Base-by-base conservation (phyloP, 2,113 vertebrate genomes). In the Muntiacus muntjak region DNA sequence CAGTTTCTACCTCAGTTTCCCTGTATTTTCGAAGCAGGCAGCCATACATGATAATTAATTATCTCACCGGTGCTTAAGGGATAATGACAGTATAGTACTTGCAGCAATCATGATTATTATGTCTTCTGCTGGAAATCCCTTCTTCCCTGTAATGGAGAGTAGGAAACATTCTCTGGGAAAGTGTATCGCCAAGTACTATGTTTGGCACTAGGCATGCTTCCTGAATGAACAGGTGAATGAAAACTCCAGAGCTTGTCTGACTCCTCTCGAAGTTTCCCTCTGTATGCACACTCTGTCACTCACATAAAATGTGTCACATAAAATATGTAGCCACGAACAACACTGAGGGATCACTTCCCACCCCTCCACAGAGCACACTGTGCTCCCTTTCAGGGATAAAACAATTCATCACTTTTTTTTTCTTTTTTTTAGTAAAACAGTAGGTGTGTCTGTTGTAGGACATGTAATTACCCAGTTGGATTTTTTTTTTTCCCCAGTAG, bases 1-100 rank as follows among this genome's bases (percentile, higher is more conserved):
- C 84, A 21, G 25, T 14, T 64, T 19, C 62, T 92, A 40, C 93
- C 98, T 95, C 81, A 52, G 81, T 97, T 97, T 98, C 91, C 58
- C 81, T 23, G 47, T 11, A 33, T 79, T 57, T 33, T 76, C 45
- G 1, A 45, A 90, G 89, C 62, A 84, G 89, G n/a, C 62, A 33
- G 16, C 57, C 45, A 30, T n/a, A 74, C 50, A 50, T 13, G 54
- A 64, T 58, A 30, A 87, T 55, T 86, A 89, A 71, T 90, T 57
- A 95, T 86, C 88, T 96, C 88, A 81, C 58, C 7, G 7, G 84
- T 74, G 47, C 86, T 90, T 25, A 85, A 76, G 74, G 94, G 88
- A 88, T 55, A 45, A 91, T 82, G 82, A 82, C 28, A 79, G 58
- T 2, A 52, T 85, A 64, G 36, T 26, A 30, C 3, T n/a, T 81